phyloP scores from a whole-genome alignment of 2,113 vertebrate species.

The Serilophus lunatus region DNA sequence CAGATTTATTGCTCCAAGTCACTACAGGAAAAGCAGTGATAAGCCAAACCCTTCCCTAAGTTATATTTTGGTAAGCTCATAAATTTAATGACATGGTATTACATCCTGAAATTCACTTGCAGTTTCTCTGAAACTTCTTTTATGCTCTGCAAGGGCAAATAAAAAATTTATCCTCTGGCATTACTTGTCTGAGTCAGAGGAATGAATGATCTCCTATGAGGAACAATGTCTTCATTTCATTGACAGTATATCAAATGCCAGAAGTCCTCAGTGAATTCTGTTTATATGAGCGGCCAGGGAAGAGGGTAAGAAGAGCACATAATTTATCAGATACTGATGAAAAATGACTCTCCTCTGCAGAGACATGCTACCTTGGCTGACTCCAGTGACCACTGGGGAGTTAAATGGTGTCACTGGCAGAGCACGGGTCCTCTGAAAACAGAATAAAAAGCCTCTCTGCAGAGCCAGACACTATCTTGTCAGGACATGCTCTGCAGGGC shows the following conservation, averaged over 20 bases:
- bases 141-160: not conserved
- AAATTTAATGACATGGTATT: not conserved
- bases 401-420: not conserved
- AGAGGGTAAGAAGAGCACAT: not conserved
- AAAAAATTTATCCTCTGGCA: not conserved
- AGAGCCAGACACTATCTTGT: not conserved
- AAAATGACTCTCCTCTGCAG: not conserved
- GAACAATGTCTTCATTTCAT: not conserved
- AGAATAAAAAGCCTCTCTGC: not conserved
- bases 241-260: not conserved
- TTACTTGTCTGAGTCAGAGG: not conserved
- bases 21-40: not conserved
- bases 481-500: not conserved
- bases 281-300: fast-evolving
- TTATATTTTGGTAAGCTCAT: not conserved
- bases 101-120: not conserved
- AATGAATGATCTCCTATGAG: not conserved
- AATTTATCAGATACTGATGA: not conserved
- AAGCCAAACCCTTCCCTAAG: not conserved
- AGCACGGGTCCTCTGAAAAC: fast-evolving
- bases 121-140: not conserved
- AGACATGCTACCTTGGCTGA: not conserved
- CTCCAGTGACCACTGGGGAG: fast-evolving
- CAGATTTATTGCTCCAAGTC: not conserved
- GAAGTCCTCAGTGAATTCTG: not conserved